phyloP scores from a whole-genome alignment of 2,797 vertebrate species.

The Ctenosaura bakeri region DNA sequence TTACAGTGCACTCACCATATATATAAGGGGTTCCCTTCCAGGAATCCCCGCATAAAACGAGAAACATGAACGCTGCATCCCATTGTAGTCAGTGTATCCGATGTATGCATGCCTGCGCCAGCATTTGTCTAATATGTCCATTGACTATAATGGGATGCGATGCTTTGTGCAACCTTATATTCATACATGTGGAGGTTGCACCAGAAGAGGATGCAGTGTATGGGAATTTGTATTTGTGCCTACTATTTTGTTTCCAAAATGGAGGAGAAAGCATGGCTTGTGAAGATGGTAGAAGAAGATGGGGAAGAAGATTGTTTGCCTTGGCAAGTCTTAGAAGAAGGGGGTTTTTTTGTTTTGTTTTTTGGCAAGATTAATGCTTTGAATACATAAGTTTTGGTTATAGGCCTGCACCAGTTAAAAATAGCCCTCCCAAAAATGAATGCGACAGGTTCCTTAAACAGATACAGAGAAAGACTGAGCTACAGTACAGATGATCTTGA shows the following conservation, averaged over 20 bases:
- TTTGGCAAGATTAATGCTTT: neutral
- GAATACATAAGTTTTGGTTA: neutral
- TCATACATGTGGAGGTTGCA: too few species aligned
- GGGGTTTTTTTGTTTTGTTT: too few species aligned
- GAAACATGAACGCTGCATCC: too few species aligned
- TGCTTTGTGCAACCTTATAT: too few species aligned
- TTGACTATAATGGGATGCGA: too few species aligned
- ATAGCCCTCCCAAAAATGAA: neutral
- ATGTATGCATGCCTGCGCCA: too few species aligned
- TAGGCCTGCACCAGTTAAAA: neutral
- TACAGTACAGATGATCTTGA: neutral
- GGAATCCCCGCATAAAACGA: too few species aligned
- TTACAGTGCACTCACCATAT: too few species aligned
- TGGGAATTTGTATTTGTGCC: neutral
- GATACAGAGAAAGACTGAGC: neutral
- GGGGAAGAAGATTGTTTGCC: neutral
- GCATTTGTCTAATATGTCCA: too few species aligned
- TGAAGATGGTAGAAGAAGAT: neutral
- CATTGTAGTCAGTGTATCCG: too few species aligned
- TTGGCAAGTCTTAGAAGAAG: neutral
- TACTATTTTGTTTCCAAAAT: neutral
- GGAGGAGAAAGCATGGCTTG: neutral
- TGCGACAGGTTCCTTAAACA: neutral
- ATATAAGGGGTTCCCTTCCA: too few species aligned
- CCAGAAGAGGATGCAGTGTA: too few species aligned